phyloP scores from a whole-genome alignment of 2,888 invertebrate genomes.

The Itoplectis maculator region DNA sequence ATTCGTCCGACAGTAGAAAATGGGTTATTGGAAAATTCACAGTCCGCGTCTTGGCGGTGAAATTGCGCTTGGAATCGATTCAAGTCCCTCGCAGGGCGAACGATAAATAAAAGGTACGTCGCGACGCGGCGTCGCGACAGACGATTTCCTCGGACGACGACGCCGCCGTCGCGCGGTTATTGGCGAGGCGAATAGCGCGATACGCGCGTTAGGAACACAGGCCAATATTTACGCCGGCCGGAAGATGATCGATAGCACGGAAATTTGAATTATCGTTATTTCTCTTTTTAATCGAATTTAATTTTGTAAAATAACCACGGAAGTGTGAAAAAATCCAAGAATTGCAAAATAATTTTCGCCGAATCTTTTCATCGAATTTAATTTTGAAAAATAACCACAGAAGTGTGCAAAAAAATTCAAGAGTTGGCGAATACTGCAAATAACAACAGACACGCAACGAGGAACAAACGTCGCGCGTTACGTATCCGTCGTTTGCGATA shows the following conservation, averaged over 20 bases:
- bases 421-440: neutral
- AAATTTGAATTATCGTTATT: slow-evolving; percentile 7
- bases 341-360: too few relatives aligned
- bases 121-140: slow-evolving; percentile 43
- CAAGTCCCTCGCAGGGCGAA: neutral
- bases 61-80: neutral
- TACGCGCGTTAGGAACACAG: slow-evolving; percentile 9
- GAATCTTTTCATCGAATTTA: neutral
- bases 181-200: neutral
- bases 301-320: too few relatives aligned
- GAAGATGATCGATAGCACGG: slow-evolving; percentile 23
- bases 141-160: slow-evolving; percentile 10
- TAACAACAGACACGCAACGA: neutral
- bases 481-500: neutral
- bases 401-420: too few relatives aligned
- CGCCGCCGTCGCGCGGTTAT: slow-evolving; percentile 3
- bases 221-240: slow-evolving; percentile 25
- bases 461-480: neutral
- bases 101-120: slow-evolving; percentile 16
- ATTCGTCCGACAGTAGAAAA: too few relatives aligned
- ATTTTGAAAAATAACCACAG: neutral
- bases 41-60: neutral
- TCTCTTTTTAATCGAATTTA: too few relatives aligned
- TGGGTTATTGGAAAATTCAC: neutral
- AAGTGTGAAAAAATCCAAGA: too few relatives aligned